A percentile compares a stretch with the other conserved stretches of the same genome.
phyloP scores from a whole-genome alignment of 2,888 invertebrate species.

The Belgica antarctica region DNA sequence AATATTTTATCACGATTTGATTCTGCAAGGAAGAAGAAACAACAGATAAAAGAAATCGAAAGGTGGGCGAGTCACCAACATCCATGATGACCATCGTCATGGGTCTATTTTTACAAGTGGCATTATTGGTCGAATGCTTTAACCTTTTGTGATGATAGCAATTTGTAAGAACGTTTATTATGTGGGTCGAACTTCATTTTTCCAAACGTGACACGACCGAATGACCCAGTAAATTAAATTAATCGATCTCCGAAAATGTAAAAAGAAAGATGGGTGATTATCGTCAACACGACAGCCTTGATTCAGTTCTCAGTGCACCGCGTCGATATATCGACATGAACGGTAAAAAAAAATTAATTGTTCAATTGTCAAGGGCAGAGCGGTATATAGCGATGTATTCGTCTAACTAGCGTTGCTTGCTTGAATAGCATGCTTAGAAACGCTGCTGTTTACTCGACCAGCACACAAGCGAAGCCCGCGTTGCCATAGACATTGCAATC shows the following conservation, averaged over 20 bases:
- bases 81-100: background rate
- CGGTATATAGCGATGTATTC: background rate
- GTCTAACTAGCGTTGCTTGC: background rate
- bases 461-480: background rate
- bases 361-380: conserved; percentile 22
- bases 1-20: background rate
- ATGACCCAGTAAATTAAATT: background rate
- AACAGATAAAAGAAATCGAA: background rate
- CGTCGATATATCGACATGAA: background rate
- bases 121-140: background rate
- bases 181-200: too few species aligned
- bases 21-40: background rate
- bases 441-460: conserved; percentile 1
- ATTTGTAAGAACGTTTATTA: too few species aligned
- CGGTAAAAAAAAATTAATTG: conserved; percentile 10
- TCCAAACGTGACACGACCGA: too few species aligned
- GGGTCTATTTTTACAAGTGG: background rate
- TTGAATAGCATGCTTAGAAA: background rate
- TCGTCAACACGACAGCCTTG: background rate
- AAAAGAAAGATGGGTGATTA: background rate
- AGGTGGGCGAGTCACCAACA: too few species aligned
- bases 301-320: background rate
- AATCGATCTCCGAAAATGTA: background rate
- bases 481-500: background rate
- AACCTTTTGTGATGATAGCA: conserved; percentile 16